phyloP scores from a whole-genome alignment of 2,888 invertebrate species.

The Seira sanloemensis region DNA sequence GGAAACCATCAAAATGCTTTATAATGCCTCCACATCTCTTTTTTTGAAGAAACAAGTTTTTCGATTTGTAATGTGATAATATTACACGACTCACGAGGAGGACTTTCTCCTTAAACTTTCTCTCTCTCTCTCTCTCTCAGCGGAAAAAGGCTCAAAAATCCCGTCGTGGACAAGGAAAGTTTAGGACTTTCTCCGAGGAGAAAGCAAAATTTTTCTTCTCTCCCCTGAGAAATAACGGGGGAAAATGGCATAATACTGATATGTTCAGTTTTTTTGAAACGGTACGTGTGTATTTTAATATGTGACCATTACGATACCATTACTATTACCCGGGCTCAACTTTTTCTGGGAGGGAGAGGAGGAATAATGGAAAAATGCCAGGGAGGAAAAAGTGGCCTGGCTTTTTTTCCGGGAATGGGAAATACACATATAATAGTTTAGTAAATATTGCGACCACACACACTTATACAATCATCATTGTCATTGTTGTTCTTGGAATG shows the following conservation, averaged over 20 bases:
- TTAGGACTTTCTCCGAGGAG: not conserved
- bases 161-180: too few relatives aligned
- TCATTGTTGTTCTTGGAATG: not conserved
- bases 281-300: too few relatives aligned
- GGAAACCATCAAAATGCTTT: constrained; percentile 56
- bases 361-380: not conserved
- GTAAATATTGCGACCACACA: too few relatives aligned
- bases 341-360: too few relatives aligned
- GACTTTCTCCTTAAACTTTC: not conserved
- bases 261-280: not conserved
- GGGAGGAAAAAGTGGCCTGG: not conserved
- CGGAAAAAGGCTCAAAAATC: not conserved
- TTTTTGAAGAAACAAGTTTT: not conserved
- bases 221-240: not conserved
- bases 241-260: not conserved
- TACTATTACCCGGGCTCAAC: too few relatives aligned
- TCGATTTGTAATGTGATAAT: not conserved
- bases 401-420: too few relatives aligned
- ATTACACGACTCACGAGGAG: not conserved
- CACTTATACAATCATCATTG: not conserved
- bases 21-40: not conserved
- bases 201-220: not conserved
- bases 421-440: too few relatives aligned
- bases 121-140: too few relatives aligned
- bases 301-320: too few relatives aligned